Evolutionary conservation across 1,140 invertebrate species (phyloP), one percentile per base, ranked within the genome.

Genomic region (Penaeus japonicus): DNA sequence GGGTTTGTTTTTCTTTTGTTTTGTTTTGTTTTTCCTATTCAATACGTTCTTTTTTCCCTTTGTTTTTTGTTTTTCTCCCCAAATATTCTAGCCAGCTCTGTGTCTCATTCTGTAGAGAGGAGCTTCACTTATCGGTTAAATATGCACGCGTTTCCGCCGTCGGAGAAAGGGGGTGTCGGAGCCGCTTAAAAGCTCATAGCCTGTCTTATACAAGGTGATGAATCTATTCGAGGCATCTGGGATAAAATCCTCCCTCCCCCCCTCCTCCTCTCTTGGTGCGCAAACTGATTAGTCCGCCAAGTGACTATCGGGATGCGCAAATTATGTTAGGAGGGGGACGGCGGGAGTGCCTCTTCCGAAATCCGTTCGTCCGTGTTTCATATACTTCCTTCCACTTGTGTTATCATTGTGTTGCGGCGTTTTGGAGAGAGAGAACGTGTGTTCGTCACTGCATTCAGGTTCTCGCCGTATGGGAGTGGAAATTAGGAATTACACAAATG

Each of bases 221-320:
- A 81, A 55, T 81, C n/a, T 30, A 22, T 57, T 57, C 18, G 53
- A 81, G 47, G 47, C 54, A 57, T 55, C 53, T 81, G 53, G 79
- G 79, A 30, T 55, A 30, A 81, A 81, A 81, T 79, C 77, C 35
- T 4, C 10, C 54, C 55, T 7, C 32, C 32, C 47, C 17, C 27
- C 79, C 27, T 57, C 30, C 79, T 54, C 55, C 57, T 35, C 80
- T 82, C 80, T 82, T 62, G 54, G 55, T 22, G 80, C 55, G 55
- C 80, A 82, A 82, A 82, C 80, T 82, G 55, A 82, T 82, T 62
- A 82, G 80, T 62, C 80, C 57, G 80, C 80, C 80, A 62, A 82
- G 80, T 82, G 80, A 82, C 55, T 82, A 82, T 82, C 80, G 30
- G 55, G 80, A 82, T 82, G 80, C 80, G 80, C 80, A 82, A 82